Evolutionary conservation across 2,888 invertebrate genomes (phyloP).

Genomic region (Aphidius colemani): DNA sequence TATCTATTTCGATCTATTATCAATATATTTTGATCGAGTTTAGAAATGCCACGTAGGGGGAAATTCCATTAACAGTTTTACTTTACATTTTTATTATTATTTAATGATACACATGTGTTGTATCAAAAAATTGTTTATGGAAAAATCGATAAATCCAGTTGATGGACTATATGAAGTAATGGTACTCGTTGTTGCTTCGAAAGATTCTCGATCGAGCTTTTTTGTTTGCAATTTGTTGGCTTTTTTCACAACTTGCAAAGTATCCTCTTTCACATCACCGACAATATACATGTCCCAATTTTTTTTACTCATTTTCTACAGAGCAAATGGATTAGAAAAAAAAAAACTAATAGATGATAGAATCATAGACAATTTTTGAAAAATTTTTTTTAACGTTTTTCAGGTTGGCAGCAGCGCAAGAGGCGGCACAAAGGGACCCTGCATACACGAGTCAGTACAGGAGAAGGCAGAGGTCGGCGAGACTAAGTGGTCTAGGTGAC

Average conservation of each 20-base stretch:
- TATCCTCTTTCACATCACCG: not conserved
- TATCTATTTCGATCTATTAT: no score
- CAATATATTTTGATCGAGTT: no score
- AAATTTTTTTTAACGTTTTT: conserved; percentile 30
- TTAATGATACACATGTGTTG: no score
- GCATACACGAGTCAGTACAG: conserved; percentile 60
- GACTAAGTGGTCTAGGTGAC: conserved; percentile 60
- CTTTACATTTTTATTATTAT: no score
- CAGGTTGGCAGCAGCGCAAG: conserved; percentile 95
- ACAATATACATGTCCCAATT: conserved; percentile 18
- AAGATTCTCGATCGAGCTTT: conserved; percentile 21
- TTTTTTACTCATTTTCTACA: not conserved
- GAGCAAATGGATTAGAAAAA: not conserved
- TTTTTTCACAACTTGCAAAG: not conserved
- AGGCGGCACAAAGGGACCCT: conserved; percentile 72
- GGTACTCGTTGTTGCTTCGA: conserved; percentile 12
- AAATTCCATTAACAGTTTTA: no score
- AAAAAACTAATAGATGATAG: conserved; percentile 4
- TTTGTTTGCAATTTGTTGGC: no score
- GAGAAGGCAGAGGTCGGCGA: conserved; percentile 59
- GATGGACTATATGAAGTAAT: not conserved
- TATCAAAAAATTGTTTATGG: not conserved
- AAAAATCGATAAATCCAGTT: conserved; percentile 8
- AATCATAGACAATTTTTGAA: conserved; percentile 9
- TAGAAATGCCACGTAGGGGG: no score